phyloP scores from a whole-genome alignment of 2,888 invertebrate species.

The Drosophila stalkeri region DNA sequence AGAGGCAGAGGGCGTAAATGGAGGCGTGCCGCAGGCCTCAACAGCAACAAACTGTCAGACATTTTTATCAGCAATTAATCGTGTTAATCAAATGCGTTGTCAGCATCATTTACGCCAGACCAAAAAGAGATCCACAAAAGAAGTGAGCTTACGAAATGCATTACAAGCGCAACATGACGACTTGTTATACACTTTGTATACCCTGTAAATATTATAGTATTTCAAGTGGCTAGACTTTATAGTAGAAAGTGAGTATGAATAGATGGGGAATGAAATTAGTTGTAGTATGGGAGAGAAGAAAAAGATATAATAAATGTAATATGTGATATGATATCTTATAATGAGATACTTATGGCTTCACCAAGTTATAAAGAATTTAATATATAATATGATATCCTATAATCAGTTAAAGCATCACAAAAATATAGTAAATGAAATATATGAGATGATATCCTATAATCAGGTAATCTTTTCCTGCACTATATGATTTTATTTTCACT shows the following conservation, averaged over 20 bases:
- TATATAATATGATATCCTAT: no score
- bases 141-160: slow-evolving; percentile 71
- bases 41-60: slow-evolving; percentile 69
- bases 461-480: no score
- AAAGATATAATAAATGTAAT: no score
- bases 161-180: slow-evolving; percentile 53
- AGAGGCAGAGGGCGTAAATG: neutral
- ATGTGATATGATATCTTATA: no score
- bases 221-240: neutral
- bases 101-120: slow-evolving; percentile 81
- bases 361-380: no score
- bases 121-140: slow-evolving; percentile 39
- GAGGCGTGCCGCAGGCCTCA: slow-evolving; percentile 1
- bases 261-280: neutral
- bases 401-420: no score
- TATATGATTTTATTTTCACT: no score
- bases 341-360: no score
- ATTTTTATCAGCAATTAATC: slow-evolving; percentile 84
- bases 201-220: slow-evolving; percentile 24
- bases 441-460: no score
- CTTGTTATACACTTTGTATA: slow-evolving; percentile 46
- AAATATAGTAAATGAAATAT: no score
- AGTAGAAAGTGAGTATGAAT: neutral
- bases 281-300: neutral
- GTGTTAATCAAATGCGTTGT: slow-evolving; percentile 84